Evolutionary conservation across 1,140 invertebrate species (phyloP), one percentile per base, ranked within the genome.

Genomic region (Tetramorium parvispinum): DNA sequence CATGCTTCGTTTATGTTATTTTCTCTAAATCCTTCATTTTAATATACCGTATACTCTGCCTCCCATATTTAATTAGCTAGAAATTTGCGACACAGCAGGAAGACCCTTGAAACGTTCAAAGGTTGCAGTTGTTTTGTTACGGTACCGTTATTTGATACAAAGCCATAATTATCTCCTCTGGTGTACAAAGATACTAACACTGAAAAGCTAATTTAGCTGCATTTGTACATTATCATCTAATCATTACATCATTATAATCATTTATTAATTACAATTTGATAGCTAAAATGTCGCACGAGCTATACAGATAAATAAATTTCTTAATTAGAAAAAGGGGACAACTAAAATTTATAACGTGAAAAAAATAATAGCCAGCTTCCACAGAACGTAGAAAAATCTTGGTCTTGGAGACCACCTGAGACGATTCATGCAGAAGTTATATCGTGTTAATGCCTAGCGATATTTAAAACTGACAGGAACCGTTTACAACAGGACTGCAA

Each of bases 401-500:
- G 10, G 4, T 51, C 10, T 21, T 8, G 13, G 7, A 46, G 63
- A 85, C 21, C 53, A 70, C 24, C 51, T 49, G 49, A 24, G 53
- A 65, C 21, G 10, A 24, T 49, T 32, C 43, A 6, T 13, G 27
- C 18, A 49, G 51, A 43, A 49, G 27, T 83, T 75, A 57, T 65
- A 66, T 55, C 40, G n/a, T 59, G 49, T 37, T 63, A 49, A 63
- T 27, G 21, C 1, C 65, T 43, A 37, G 40, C 6, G 8, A 27
- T 82, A 73, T 43, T 79, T 66, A 37, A 55, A 46, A 21, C 51
- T 59, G 79, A 73, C 79, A 37, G 8, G 1, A 43, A 32, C 5
- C 49, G 13, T 63, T 86, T 40, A 55, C 24, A 65, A 57, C 32
- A 40, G 27, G 65, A 87, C 46, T 73, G 55, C 86, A 57, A 87